These are phyloP conservation scores for Chunga burmeisteri DNA, from an alignment of 2,113 vertebrate genomes.

Conservation along the genomic window DNA sequence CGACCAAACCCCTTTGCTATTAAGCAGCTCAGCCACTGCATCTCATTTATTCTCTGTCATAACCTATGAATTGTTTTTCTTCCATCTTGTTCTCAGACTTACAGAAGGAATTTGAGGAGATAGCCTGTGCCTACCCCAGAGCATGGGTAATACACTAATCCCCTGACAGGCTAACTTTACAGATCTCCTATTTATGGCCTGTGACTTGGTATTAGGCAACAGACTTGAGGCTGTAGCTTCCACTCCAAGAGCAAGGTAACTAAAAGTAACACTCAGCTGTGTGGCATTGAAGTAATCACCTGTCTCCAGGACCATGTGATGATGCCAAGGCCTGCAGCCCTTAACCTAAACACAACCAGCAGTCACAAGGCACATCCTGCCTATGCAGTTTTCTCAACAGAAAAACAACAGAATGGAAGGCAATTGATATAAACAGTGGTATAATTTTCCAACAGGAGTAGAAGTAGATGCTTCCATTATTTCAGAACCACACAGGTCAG, in stretches of 20 bases:
- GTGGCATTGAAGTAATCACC: accelerated
- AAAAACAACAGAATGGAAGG: not conserved
- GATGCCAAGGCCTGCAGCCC: not conserved
- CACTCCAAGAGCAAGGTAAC: not conserved
- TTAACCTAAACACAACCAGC: not conserved
- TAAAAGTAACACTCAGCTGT: not conserved
- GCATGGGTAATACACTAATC: accelerated
- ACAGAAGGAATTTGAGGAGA: not conserved
- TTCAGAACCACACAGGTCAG: not conserved
- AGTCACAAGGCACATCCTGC: not conserved
- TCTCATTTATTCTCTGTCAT: not conserved
- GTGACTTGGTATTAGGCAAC: not conserved
- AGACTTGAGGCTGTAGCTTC: not conserved
- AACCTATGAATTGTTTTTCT: not conserved
- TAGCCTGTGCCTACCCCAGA: not conserved
- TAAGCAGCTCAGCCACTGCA: not conserved
- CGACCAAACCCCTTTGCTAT: not conserved
- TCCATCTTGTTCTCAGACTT: not conserved
- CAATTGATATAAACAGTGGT: not conserved
- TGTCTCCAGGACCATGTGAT: not conserved
- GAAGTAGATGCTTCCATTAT: not conserved
- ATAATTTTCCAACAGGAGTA: not conserved
- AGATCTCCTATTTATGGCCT: not conserved
- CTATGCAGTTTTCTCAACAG: not conserved
- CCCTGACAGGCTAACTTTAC: not conserved